Base-by-base conservation (phyloP, 2,888 invertebrate species). In the Yponomeuta cagnagella region DNA sequence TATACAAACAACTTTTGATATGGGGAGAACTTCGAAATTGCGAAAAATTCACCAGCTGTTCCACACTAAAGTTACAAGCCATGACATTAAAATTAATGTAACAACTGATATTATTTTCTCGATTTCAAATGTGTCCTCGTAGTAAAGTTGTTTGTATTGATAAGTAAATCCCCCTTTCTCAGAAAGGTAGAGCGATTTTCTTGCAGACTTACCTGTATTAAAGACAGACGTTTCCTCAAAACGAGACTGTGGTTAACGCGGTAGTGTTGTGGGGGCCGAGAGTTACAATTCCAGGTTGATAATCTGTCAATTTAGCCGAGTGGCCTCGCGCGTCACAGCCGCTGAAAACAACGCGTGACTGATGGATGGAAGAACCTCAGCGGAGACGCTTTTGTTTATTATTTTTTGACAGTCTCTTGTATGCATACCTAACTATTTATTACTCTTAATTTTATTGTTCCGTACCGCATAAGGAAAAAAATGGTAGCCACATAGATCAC, bases 271-370 rank as follows among this genome's bases (percentile, higher is more conserved):
- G 52, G 52, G 52, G 52, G 52, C 52, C 52, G 52, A 15, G 15
- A 15, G 15, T 58, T 58, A 12, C 52, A 58, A 15, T 58, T 58
- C 52, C 52, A 58, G 65, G 33, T 65, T 30, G 65, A 65, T 65
- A 65, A 65, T 58, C 65, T 65, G 65, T 65, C 65, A 65, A 65
- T 65, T 65, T 65, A 65, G 65, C 31, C 15, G 31, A 65, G 65
- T 15, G 65, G 65, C 65, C 65, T 65, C 31, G 65, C 65, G 30
- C 31, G 65, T 23, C 12, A 65, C 30, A 30, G 52, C 52, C 52
- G 52, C 52, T 58, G 52, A 58, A 58, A 58, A 58, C 52, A 58
- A 58, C 52, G 52, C 52, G 65, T 65, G 65, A 65, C 8, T 33
- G 65, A 65, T 33, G 65, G 65, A 65, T 23, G 15, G 63, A 63